A percentile compares a stretch with the other conserved stretches of the same genome.
Conservation (phyloP, 1,140 invertebrate genomes). For the Cyclina sinensis region DNA sequence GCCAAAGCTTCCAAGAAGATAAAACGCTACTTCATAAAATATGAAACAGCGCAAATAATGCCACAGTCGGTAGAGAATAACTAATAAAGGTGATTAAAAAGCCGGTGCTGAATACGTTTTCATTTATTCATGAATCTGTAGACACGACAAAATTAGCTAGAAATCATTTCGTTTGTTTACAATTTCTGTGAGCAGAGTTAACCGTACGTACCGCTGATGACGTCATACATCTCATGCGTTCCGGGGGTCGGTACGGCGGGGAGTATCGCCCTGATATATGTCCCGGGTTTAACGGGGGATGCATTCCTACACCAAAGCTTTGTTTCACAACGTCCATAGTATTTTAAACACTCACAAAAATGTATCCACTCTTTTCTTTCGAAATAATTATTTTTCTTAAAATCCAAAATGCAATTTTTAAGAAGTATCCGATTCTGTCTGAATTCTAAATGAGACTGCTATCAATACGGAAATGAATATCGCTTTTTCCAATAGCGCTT, state of each 20-base stretch:
- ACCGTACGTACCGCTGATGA: conserved; percentile 77
- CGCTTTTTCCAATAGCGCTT: conserved; percentile 60
- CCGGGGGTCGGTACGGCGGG: conserved; percentile 80
- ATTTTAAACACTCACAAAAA: not conserved
- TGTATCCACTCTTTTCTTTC: conserved; percentile 88
- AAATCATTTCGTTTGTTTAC: conserved; percentile 53
- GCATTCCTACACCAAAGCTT: conserved; percentile 72
- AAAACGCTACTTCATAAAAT: conserved; percentile 80
- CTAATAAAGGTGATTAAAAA: conserved; percentile 79
- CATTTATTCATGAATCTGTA: conserved; percentile 66
- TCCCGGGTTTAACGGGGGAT: conserved; percentile 75
- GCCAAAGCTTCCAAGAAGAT: conserved; percentile 48
- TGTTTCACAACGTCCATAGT: conserved; percentile 67
- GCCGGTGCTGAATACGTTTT: conserved; percentile 49
- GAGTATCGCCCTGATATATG: conserved; percentile 79
- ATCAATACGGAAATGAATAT: conserved; percentile 66
- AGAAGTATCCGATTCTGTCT: conserved; percentile 40
- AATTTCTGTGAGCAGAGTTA: conserved; percentile 38
- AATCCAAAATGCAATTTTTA: conserved; percentile 54
- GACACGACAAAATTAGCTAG: conserved; percentile 56
- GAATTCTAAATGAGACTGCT: conserved; percentile 64
- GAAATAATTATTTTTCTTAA: conserved; percentile 14
- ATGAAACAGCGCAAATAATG: conserved; percentile 81
- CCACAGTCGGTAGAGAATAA: conserved; percentile 71
- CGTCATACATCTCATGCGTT: conserved; percentile 80